A percentile compares a stretch with the other conserved stretches of the same genome.
phyloP scores from a whole-genome alignment of 2,797 vertebrate species.

The Tenualosa ilisha region DNA sequence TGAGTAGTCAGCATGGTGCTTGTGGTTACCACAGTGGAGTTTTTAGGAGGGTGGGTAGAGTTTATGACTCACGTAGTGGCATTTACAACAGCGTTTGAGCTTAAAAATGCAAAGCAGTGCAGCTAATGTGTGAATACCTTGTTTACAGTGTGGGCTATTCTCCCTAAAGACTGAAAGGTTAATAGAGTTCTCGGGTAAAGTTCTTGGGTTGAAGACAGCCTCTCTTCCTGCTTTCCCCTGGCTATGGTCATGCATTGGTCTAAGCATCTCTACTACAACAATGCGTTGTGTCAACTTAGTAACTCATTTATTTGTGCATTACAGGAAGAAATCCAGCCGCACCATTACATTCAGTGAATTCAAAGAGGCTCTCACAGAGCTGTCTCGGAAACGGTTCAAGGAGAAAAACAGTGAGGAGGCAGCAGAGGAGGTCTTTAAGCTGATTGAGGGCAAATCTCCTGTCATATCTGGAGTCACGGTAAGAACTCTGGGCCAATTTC shows the following conservation, averaged over 20 bases:
- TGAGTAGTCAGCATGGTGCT: not conserved
- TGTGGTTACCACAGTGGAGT: not conserved
- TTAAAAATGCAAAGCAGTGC: not conserved
- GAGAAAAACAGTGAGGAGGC: constrained; percentile 89
- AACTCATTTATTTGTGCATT: constrained; percentile 34
- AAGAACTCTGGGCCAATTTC: constrained; percentile 34
- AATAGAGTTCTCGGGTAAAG: not conserved
- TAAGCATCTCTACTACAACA: not conserved
- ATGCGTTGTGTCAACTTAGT: not conserved
- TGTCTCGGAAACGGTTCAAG: constrained; percentile 89
- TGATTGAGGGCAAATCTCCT: constrained; percentile 89
- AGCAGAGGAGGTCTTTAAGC: constrained; percentile 83
- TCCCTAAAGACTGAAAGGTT: not conserved
- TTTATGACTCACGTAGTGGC: constrained; percentile 7
- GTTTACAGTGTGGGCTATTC: constrained; percentile 17
- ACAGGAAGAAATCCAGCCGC: constrained; percentile 88
- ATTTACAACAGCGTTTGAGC: not conserved
- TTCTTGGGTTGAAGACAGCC: not conserved
- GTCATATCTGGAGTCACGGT: constrained; percentile 89
- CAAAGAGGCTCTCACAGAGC: constrained; percentile 85
- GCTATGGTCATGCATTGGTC: not conserved
- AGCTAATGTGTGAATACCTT: constrained; percentile 4
- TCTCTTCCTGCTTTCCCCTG: not conserved
- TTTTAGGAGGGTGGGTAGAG: constrained; percentile 2
- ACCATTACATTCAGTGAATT: constrained; percentile 95